These are phyloP conservation scores for Onthophagus sagittarius DNA, from an alignment of 2,888 invertebrate genomes.

Conservation along the genomic window DNA sequence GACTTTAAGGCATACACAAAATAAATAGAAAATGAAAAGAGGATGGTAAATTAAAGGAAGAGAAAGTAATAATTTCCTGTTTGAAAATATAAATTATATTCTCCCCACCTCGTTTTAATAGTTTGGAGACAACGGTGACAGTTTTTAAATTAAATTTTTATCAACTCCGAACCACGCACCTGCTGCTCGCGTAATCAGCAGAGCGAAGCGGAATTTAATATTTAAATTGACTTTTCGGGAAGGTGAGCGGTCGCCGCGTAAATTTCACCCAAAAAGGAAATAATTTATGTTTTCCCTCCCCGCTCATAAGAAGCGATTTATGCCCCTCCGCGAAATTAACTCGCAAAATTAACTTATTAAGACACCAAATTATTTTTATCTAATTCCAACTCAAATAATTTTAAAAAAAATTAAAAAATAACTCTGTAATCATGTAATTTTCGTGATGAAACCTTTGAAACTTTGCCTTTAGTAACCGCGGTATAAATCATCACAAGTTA, in stretches of 20 bases:
- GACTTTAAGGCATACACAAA: no score
- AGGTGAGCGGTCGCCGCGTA: background rate
- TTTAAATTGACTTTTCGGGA: conserved; percentile 7
- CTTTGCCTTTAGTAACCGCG: conserved; percentile 2
- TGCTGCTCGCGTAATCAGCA: conserved; percentile 28
- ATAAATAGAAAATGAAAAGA: no score
- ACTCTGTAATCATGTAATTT: background rate
- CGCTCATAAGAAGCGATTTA: background rate
- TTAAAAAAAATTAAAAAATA: no score
- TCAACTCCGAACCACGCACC: conserved; percentile 29
- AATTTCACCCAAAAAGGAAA: background rate
- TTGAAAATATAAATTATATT: background rate
- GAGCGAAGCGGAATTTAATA: conserved; percentile 7
- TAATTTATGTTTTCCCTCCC: background rate
- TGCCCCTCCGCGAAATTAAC: background rate
- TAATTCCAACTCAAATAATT: no score
- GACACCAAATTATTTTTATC: no score
- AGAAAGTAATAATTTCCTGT: background rate
- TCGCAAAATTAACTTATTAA: background rate
- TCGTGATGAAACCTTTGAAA: background rate
- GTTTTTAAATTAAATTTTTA: conserved; percentile 35
- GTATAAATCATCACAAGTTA: background rate
- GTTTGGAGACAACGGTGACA: conserved; percentile 27
- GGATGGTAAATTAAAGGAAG: background rate
- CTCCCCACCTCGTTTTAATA: conserved; percentile 25